phyloP scores from a whole-genome alignment of 2,888 invertebrate genomes.

The Rhaphigaster nebulosa region DNA sequence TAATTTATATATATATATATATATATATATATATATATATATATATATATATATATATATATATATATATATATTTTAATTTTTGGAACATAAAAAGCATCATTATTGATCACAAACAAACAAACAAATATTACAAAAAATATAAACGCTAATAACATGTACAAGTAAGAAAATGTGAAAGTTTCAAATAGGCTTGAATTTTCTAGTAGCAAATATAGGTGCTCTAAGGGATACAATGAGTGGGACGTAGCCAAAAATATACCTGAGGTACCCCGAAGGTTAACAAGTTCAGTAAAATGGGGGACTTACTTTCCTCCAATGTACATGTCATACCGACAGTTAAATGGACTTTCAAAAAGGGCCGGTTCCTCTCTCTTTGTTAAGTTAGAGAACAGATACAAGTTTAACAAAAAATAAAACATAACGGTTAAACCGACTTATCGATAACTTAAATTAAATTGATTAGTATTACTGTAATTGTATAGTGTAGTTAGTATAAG shows the following conservation, averaged over 20 bases:
- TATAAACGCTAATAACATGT: not conserved
- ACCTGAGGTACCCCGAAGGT: conserved; percentile 7
- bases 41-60: too few relatives aligned
- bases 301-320: not conserved
- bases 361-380: not conserved
- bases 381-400: not conserved
- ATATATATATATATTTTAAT: too few relatives aligned
- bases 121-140: too few relatives aligned
- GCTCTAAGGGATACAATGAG: not conserved
- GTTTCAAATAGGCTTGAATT: not conserved
- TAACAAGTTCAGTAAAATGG: conserved; percentile 9
- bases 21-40: too few relatives aligned
- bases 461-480: too few relatives aligned
- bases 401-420: not conserved
- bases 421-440: not conserved
- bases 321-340: not conserved
- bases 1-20: too few relatives aligned
- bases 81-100: too few relatives aligned
- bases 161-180: not conserved
- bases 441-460: not conserved
- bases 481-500: too few relatives aligned
- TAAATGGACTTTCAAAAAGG: not conserved
- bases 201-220: conserved; percentile 7
- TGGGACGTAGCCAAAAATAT: not conserved
- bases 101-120: too few relatives aligned